Base-by-base conservation (phyloP, 2,113 vertebrate species). In the Telmatochromis sp. region DNA sequence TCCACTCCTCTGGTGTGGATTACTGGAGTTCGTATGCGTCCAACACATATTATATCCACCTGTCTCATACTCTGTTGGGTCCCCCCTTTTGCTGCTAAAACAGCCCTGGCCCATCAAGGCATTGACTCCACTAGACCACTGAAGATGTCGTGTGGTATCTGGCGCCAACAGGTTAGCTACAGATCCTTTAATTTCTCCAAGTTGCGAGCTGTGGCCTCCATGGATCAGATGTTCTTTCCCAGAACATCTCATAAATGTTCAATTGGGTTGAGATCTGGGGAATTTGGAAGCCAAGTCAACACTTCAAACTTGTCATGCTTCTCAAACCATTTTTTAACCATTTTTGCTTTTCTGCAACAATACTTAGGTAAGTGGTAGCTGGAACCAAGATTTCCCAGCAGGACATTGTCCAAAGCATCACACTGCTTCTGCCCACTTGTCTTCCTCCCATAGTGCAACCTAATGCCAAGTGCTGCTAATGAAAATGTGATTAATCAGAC, bases 41-140 rank as follows among this genome's bases (percentile, higher is more conserved):
- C 3, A 71, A 23, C 31, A 31, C 1, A 68, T 21, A 73, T 81
- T 86, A 1, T 58, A 28, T 53, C 23, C 33, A 65, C 33, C 19
- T 13, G 33, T n/a, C 60, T 65, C 10, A 37, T 65, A 37, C 4
- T 5, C 23, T 57, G 12, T 57, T 14, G 54, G 23, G 4, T 26
- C 33, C 19, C 33, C 4, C 0, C 0, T 65, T 65, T 65, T 65
- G 19, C 33, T 65, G 60, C 19, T 37, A 65, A 65, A 65, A 65
- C 33, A 37, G 7, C 33, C 33, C 4, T 37, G 33, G 5, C 60
- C 60, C 33, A 65, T 1, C 19, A 65, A 65, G 63, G 33, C 33
- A 65, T 0, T n/a, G 33, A 65, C 33, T 65, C 1, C 33, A 13
- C 60, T 0, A 13, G 19, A 65, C 63, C 63, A 68, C 63, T 68